Evolutionary conservation across 1,140 invertebrate genomes (phyloP).

Genomic region (Diprion similis): DNA sequence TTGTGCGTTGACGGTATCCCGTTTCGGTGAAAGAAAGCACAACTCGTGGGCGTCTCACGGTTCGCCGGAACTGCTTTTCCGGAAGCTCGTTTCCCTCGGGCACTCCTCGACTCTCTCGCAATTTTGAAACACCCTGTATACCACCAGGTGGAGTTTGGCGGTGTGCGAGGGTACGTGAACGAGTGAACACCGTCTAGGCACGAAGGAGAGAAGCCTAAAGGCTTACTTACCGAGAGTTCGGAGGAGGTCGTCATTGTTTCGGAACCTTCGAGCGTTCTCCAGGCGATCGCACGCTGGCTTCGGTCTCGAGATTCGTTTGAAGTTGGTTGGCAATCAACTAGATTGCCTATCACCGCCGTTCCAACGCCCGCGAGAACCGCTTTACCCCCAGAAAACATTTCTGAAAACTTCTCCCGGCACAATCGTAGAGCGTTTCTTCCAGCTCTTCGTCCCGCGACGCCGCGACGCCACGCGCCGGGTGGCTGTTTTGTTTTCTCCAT

Average conservation of each 20-base stretch:
- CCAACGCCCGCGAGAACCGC: background rate
- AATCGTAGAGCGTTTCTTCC: background rate
- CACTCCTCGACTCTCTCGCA: background rate
- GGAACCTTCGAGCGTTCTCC: constrained; percentile 26
- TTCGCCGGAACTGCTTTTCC: background rate
- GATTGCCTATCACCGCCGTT: constrained; percentile 46
- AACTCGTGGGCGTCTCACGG: constrained; percentile 29
- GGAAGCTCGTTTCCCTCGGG: background rate
- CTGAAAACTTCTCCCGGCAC: background rate
- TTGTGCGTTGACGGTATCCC: background rate
- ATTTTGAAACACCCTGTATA: background rate
- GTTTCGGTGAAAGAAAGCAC: background rate
- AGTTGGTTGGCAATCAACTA: constrained; percentile 57
- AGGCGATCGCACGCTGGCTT: constrained; percentile 31
- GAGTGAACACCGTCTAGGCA: constrained; percentile 22
- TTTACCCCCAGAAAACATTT: background rate
- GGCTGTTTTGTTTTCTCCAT: background rate
- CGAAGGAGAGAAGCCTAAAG: constrained; percentile 13
- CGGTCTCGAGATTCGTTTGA: constrained; percentile 44
- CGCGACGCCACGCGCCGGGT: background rate
- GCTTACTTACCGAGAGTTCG: constrained; percentile 19
- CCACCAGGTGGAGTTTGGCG: constrained; percentile 26
- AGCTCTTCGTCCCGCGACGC: no score
- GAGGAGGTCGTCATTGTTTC: constrained; percentile 23
- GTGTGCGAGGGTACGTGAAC: constrained; percentile 20